These are phyloP conservation scores for Rhimphoctona megacephalus DNA, from an alignment of 2,888 invertebrate genomes.

Conservation along the genomic window DNA sequence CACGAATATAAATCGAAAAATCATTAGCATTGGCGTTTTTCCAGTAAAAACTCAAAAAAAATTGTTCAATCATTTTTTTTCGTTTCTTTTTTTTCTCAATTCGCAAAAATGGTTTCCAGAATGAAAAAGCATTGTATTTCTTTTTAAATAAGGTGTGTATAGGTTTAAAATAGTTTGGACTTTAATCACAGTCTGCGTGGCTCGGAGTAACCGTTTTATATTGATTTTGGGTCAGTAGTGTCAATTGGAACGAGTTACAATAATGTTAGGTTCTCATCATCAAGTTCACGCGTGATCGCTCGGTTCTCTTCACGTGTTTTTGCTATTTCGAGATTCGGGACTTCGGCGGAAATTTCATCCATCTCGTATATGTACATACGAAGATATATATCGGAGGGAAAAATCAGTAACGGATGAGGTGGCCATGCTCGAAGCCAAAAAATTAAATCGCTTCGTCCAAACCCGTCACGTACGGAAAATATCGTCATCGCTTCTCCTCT, in stretches of 20 bases:
- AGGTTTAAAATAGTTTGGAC: background rate
- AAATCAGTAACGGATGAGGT: slow-evolving; percentile 22
- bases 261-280: slow-evolving; percentile 59
- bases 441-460: slow-evolving; percentile 1
- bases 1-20: background rate
- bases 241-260: slow-evolving; percentile 46
- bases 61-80: background rate
- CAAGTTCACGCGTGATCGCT: slow-evolving; percentile 70
- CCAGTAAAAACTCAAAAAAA: background rate
- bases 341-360: slow-evolving; percentile 35
- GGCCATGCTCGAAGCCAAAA: slow-evolving; percentile 21
- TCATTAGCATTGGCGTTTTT: background rate
- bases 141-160: background rate
- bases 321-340: slow-evolving; percentile 67
- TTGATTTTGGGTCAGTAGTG: slow-evolving; percentile 23
- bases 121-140: background rate
- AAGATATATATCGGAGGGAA: background rate
- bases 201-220: slow-evolving; percentile 30
- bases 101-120: background rate
- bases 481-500: slow-evolving; percentile 34
- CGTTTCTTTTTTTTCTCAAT: background rate
- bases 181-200: slow-evolving; percentile 57
- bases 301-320: slow-evolving; percentile 69
- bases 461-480: slow-evolving; percentile 9
- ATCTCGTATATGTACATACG: background rate